phyloP scores from a whole-genome alignment of 1,140 invertebrate genomes.

The Temnothorax curvispinosus region DNA sequence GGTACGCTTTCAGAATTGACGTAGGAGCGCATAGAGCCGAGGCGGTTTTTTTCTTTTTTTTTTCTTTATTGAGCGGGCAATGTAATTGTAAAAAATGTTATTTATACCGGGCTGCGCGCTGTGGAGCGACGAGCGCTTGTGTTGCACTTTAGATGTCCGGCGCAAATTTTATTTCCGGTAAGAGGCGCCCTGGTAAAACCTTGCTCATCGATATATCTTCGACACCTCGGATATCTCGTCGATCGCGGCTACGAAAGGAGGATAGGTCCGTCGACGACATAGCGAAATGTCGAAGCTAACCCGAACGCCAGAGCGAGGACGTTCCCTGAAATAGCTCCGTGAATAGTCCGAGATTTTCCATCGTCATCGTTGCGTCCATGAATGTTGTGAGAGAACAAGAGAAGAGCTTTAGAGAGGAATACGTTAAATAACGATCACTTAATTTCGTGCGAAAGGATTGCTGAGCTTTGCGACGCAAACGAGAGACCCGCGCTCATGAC shows the following conservation, averaged over 20 bases:
- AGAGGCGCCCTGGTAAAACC: conserved; percentile 11
- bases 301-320: background rate
- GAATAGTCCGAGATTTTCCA: conserved; percentile 20
- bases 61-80: conserved; percentile 14
- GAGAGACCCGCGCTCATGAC: background rate
- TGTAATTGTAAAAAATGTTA: conserved; percentile 59
- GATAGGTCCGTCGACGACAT: background rate
- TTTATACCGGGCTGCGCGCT: background rate
- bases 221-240: conserved; percentile 8
- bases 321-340: background rate
- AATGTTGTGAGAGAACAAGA: background rate
- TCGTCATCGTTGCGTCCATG: background rate
- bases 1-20: conserved; percentile 13
- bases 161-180: conserved; percentile 34
- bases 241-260: background rate
- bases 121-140: background rate
- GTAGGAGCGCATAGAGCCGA: background rate
- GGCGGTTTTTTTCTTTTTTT: background rate
- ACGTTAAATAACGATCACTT: conserved; percentile 33
- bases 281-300: background rate
- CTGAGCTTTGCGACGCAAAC: background rate
- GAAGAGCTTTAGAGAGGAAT: background rate
- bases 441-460: conserved; percentile 17
- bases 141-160: conserved; percentile 20
- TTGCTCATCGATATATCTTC: conserved; percentile 19